Conservation (phyloP, 2,113 vertebrate species). For the Callocephalon fimbriatum region DNA sequence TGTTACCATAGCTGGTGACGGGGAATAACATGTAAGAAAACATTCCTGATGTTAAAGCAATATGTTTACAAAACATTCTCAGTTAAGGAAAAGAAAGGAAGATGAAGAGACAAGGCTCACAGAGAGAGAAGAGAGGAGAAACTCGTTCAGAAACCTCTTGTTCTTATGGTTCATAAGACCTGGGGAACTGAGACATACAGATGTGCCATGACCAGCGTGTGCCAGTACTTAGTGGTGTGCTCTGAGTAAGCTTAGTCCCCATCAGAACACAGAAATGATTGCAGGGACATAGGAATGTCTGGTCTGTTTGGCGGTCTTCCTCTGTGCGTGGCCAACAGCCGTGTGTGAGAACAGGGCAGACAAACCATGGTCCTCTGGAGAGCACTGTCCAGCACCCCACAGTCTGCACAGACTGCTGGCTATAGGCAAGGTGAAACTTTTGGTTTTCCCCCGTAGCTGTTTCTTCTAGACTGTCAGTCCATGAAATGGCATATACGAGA, state of each 20-base stretch:
- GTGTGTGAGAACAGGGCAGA: not conserved
- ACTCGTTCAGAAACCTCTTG: not conserved
- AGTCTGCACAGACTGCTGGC: not conserved
- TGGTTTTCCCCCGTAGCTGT: not conserved
- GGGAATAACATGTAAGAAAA: not conserved
- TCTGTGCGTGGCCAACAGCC: not conserved
- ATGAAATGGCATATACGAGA: not conserved
- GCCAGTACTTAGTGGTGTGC: not conserved
- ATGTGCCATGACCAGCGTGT: fast-evolving
- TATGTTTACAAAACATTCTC: not conserved
- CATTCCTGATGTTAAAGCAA: not conserved
- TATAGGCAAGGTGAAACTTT: not conserved
- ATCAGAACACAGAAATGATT: not conserved
- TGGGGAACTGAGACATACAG: not conserved
- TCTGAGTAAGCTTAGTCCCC: not conserved
- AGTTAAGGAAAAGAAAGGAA: not conserved
- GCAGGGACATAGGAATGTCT: not conserved
- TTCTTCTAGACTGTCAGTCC: not conserved
- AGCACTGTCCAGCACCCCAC: not conserved
- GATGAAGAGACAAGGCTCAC: not conserved
- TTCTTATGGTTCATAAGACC: not conserved
- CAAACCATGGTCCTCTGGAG: not conserved
- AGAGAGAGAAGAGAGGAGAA: not conserved
- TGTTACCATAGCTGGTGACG: not conserved
- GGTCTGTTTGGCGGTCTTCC: fast-evolving